Percentiles rank a stretch among this genome's conserved stretches.
These are phyloP conservation scores for Tenebrio molitor DNA, from an alignment of 1,140 invertebrate species.

Conservation along the genomic window DNA sequence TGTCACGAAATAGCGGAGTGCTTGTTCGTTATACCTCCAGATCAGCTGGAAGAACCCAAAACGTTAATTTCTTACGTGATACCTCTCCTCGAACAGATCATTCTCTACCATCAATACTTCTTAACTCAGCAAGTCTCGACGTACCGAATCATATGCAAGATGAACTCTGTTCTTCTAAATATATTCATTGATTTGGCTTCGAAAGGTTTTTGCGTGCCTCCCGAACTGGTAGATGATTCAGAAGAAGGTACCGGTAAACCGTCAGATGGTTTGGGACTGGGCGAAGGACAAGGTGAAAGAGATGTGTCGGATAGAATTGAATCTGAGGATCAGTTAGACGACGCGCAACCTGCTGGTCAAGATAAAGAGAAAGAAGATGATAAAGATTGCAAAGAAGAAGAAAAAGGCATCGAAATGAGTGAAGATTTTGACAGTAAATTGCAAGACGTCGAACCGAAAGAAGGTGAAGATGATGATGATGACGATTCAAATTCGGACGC, in stretches of 20 bases:
- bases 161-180: conserved; percentile 85
- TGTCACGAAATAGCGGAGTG: conserved; percentile 46
- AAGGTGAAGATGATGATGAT: conserved; percentile 74
- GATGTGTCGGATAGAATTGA: conserved; percentile 96
- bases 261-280: conserved; percentile 84
- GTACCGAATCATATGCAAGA: conserved; percentile 84
- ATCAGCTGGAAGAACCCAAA: conserved; percentile 41
- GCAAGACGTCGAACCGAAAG: conserved; percentile 81
- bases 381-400: conserved; percentile 89
- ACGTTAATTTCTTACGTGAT: conserved; percentile 63
- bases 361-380: conserved; percentile 81
- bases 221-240: conserved; percentile 82
- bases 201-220: conserved; percentile 95
- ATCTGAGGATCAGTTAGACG: conserved; percentile 94
- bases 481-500: conserved; percentile 80
- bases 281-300: conserved; percentile 93
- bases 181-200: conserved; percentile 87
- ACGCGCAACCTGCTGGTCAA: conserved; percentile 80
- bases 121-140: conserved; percentile 81
- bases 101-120: conserved; percentile 82
- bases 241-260: conserved; percentile 72
- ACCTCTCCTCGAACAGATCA: conserved; percentile 86
- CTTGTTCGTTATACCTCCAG: conserved; percentile 42
- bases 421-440: conserved; percentile 91
- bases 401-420: conserved; percentile 95